Evolutionary conservation across 2,113 vertebrate genomes (phyloP), one percentile per base, ranked within the genome.

Genomic region (Sprattus sprattus): DNA sequence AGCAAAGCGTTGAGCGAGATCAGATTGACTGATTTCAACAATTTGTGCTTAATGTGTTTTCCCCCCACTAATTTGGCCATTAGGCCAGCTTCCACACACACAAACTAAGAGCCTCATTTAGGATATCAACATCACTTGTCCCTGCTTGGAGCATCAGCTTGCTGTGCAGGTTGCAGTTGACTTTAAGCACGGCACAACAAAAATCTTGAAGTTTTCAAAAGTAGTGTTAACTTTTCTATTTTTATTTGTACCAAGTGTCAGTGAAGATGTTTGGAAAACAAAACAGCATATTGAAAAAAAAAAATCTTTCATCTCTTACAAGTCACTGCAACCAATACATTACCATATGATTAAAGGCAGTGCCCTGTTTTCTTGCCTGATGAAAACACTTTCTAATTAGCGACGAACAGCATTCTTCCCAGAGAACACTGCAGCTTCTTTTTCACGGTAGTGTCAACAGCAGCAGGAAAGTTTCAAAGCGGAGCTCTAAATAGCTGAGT

Each of bases 351-450:
- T 52, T 45, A 87, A 87, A 88, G 83, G 67, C 75, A 85, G 85
- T 57, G 85, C 85, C 86, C 88, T 85, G 49, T 81, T 90, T 89
- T 86, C 78, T 67, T 28, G 83, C 81, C 54, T 82, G 85, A 88
- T 90, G 86, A 89, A 91, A 90, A 86, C 71, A 82, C 60, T 86
- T 85, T 85, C 85, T 90, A 90, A 91, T 91, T 90, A 90, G 83
- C 46, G 60, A 45, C 60, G 54, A 88, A 71, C 82, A 49, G 50
- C 86, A 81, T 88, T 78, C 5, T 60, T 83, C 52, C 82, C 85
- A 83, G 28, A 4, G 83, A 86, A 85, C 28, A 28, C n/a, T 32
- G 64, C 25, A 83, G 46, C 18, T 60, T 60, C 85, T 64, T 71
- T 71, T 54, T 83, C 71, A 85, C 67, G 83, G 81, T 87, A 89